These are phyloP conservation scores for Drepana falcataria DNA, from an alignment of 2,888 invertebrate species.

Conservation along the genomic window DNA sequence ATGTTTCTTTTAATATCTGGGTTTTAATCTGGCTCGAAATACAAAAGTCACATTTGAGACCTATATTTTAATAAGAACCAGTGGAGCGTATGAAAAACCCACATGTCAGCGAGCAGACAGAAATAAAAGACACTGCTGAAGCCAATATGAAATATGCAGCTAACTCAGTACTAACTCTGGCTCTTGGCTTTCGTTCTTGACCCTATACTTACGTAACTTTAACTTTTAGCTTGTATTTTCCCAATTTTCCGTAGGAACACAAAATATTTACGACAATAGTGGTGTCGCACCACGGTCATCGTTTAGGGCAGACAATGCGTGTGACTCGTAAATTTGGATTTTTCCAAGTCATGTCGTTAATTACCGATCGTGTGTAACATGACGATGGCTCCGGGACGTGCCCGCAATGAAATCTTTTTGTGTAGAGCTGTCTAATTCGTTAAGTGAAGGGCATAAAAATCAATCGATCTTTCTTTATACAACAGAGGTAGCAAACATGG, in stretches of 20 bases:
- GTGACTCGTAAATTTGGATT: constrained; percentile 44
- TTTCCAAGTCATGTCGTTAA: constrained; percentile 50
- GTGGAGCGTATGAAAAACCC: constrained; percentile 31
- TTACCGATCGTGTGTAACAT: constrained; percentile 39
- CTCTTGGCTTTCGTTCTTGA: constrained; percentile 36
- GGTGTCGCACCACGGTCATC: constrained; percentile 22
- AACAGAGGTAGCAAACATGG: no score
- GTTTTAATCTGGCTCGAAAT: not conserved
- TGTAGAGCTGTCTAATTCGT: constrained; percentile 5
- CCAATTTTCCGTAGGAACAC: constrained; percentile 3
- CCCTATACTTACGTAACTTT: constrained; percentile 23
- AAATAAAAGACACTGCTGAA: constrained; percentile 49
- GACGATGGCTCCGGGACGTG: constrained; percentile 22
- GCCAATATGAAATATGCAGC: constrained; percentile 58
- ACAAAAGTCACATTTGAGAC: constrained; percentile 10
- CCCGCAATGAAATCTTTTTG: constrained; percentile 24
- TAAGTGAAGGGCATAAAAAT: not conserved
- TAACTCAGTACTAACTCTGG: constrained; percentile 43
- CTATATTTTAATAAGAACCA: constrained; percentile 27
- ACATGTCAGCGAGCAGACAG: constrained; percentile 56
- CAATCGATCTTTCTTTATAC: no score
- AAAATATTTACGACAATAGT: constrained; percentile 3
- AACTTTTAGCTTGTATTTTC: not conserved
- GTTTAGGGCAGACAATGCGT: constrained; percentile 41
- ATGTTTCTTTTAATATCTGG: not conserved